Evolutionary conservation across 1,140 invertebrate species (phyloP).

Genomic region (Augochlora pura): DNA sequence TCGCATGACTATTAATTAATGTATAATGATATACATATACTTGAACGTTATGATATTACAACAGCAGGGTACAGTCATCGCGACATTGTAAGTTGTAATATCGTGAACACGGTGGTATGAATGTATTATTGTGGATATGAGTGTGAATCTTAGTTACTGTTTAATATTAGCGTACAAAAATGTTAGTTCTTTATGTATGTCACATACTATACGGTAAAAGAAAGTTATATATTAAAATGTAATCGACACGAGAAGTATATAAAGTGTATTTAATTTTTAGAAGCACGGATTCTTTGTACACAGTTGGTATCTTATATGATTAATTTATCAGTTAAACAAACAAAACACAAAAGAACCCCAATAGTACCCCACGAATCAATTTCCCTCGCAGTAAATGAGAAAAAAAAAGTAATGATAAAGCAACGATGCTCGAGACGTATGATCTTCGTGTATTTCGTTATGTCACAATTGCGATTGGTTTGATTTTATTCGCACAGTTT

Average conservation of each 20-base stretch:
- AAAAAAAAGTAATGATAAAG: background rate
- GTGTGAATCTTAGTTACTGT: conserved; percentile 35
- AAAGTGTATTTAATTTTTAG: conserved; percentile 46
- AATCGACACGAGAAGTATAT: conserved; percentile 34
- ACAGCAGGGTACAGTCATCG: conserved; percentile 6
- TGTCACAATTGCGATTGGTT: background rate
- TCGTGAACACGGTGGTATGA: conserved; percentile 30
- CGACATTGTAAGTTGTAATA: conserved; percentile 32
- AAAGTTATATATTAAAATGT: conserved; percentile 36
- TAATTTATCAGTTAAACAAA: background rate
- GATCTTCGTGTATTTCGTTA: background rate
- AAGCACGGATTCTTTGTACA: background rate
- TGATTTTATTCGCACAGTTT: background rate
- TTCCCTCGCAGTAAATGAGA: background rate
- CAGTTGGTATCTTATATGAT: background rate
- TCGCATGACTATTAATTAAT: conserved; percentile 12
- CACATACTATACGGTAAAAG: conserved; percentile 33
- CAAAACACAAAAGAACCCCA: background rate
- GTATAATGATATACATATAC: conserved; percentile 11
- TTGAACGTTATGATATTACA: conserved; percentile 23
- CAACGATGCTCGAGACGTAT: background rate
- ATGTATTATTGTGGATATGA: conserved; percentile 33
- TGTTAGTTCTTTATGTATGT: conserved; percentile 38
- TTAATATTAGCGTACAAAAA: conserved; percentile 17
- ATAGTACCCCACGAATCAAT: background rate